Evolutionary conservation across 2,888 invertebrate genomes (phyloP).

Genomic region (Agonopterix arenella): DNA sequence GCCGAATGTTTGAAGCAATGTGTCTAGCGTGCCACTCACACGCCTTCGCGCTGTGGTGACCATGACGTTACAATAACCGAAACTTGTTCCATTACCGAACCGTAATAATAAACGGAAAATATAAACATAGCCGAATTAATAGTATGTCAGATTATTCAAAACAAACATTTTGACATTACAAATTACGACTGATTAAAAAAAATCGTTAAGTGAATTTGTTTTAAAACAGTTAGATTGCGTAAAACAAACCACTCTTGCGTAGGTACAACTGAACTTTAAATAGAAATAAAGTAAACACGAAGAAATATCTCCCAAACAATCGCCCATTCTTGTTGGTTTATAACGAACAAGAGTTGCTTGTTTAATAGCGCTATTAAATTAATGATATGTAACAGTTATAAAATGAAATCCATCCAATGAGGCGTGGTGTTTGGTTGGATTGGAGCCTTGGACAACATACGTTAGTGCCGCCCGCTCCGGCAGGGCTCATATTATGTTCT

Average conservation of each 20-base stretch:
- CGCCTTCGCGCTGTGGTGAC: constrained; percentile 15
- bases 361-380: constrained; percentile 49
- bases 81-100: background rate
- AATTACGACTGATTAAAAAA: background rate
- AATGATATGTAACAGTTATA: constrained; percentile 53
- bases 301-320: constrained; percentile 24
- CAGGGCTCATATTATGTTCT: constrained; percentile 47
- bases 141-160: background rate
- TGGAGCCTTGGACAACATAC: constrained; percentile 8
- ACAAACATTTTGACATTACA: background rate
- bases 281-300: constrained; percentile 22
- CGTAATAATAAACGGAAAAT: background rate
- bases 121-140: background rate
- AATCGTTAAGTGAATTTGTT: constrained; percentile 8
- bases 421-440: constrained; percentile 19
- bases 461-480: constrained; percentile 27
- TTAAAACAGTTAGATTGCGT: constrained; percentile 8
- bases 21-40: background rate
- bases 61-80: constrained; percentile 12
- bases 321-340: constrained; percentile 21
- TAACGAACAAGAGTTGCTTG: constrained; percentile 34
- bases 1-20: constrained; percentile 32
- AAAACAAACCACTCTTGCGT: constrained; percentile 10
- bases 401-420: constrained; percentile 38
- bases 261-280: constrained; percentile 17